Conservation (phyloP, 2,797 vertebrate genomes). For the Tapera naevia region DNA sequence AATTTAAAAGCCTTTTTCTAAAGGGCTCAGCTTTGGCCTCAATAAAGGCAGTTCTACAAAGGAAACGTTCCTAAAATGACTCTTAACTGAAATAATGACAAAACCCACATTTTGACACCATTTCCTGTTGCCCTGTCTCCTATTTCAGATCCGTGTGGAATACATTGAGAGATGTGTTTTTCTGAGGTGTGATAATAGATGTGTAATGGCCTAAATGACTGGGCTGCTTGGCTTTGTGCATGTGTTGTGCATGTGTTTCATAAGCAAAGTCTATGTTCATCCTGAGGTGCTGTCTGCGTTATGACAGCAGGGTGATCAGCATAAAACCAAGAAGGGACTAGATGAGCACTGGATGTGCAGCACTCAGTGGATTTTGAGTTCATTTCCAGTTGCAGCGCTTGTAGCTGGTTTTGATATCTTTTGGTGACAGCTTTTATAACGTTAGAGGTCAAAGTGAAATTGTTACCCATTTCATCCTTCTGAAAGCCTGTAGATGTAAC, state of each 20-base stretch:
- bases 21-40: background rate
- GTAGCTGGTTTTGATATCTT: background rate
- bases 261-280: background rate
- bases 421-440: background rate
- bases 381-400: background rate
- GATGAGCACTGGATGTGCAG: background rate
- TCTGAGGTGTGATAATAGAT: background rate
- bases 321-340: background rate
- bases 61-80: background rate
- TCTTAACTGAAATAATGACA: background rate
- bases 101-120: background rate
- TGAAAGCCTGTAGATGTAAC: background rate
- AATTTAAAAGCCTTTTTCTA: background rate
- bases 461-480: background rate
- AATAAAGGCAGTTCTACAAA: background rate
- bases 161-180: background rate
- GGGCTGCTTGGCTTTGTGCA: background rate
- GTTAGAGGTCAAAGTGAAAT: background rate
- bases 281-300: background rate
- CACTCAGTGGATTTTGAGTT: background rate
- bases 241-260: background rate
- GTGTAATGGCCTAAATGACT: background rate
- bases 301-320: accelerated
- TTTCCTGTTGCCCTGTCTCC: background rate
- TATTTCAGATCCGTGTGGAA: background rate